A percentile compares a stretch with the other conserved stretches of the same genome.
Evolutionary conservation across 2,888 invertebrate genomes (phyloP).

Genomic region (Phytoseiulus persimilis): DNA sequence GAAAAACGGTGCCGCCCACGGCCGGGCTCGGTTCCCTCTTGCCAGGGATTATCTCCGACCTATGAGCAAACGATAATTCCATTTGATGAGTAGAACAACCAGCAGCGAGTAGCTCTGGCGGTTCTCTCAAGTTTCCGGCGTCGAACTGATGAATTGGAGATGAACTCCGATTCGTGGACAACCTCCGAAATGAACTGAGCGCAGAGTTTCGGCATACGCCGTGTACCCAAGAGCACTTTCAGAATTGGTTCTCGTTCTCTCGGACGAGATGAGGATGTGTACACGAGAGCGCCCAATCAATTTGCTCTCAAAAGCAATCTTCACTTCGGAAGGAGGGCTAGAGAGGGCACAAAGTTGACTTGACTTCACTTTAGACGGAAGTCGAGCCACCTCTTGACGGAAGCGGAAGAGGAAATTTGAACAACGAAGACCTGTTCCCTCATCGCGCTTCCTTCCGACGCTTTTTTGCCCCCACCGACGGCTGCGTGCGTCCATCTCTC

Average conservation of each 20-base stretch:
- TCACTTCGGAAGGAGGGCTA: background rate
- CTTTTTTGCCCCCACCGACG: background rate
- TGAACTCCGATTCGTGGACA: background rate
- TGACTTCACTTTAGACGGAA: slow-evolving; percentile 18
- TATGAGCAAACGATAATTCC: background rate
- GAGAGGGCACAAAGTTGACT: slow-evolving; percentile 13
- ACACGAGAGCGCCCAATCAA: background rate
- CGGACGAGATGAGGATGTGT: background rate
- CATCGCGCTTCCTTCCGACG: background rate
- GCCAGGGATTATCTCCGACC: background rate
- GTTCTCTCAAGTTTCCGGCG: background rate
- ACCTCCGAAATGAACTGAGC: background rate
- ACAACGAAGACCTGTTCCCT: background rate
- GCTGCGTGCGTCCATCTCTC: too few species aligned
- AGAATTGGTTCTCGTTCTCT: background rate
- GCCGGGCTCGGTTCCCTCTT: background rate
- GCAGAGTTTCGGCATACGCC: background rate
- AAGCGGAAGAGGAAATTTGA: slow-evolving; percentile 36
- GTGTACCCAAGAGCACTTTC: background rate
- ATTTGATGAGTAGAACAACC: background rate
- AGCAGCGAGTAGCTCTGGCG: background rate
- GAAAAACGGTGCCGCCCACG: background rate
- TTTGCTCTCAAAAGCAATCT: background rate
- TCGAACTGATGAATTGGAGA: background rate
- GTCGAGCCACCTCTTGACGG: slow-evolving; percentile 7